Conservation (phyloP, 2,888 invertebrate species). For the Prosopocoilus inquinatus region DNA sequence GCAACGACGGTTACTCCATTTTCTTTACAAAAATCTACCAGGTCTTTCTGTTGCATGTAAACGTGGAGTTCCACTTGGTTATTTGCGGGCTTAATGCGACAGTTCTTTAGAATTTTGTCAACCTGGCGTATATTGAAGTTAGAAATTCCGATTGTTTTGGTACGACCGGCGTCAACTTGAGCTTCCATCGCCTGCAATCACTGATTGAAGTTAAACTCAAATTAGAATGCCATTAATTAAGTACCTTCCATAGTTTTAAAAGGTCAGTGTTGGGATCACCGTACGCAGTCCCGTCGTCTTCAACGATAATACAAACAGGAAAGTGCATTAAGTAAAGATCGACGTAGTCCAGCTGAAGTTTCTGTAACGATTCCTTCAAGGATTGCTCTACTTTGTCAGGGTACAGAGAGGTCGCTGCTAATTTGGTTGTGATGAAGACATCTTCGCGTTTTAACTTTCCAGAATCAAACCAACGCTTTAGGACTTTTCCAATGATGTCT, state of each 20-base stretch:
- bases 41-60: constrained; percentile 69
- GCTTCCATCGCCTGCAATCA: constrained; percentile 13
- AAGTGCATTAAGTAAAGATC: constrained; percentile 78
- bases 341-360: constrained; percentile 70
- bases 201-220: too few relatives aligned
- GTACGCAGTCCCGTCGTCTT: background rate
- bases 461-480: constrained; percentile 67
- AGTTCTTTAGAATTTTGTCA: constrained; percentile 59
- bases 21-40: constrained; percentile 61
- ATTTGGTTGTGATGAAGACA: constrained; percentile 78
- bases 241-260: constrained; percentile 34
- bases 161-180: constrained; percentile 5
- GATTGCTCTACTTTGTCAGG: constrained; percentile 62
- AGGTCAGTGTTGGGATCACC: constrained; percentile 49
- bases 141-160: constrained; percentile 69
- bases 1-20: constrained; percentile 72
- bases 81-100: constrained; percentile 62
- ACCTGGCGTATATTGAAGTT: constrained; percentile 79
- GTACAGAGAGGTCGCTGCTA: constrained; percentile 61
- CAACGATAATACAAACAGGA: constrained; percentile 62
- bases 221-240: too few relatives aligned
- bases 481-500: constrained; percentile 65
- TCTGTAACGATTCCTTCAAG: constrained; percentile 62
- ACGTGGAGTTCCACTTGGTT: constrained; percentile 75
- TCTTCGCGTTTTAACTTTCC: constrained; percentile 70